These are phyloP conservation scores for Kryptopterus vitreolus DNA, from an alignment of 2,797 vertebrate genomes.

Conservation along the genomic window DNA sequence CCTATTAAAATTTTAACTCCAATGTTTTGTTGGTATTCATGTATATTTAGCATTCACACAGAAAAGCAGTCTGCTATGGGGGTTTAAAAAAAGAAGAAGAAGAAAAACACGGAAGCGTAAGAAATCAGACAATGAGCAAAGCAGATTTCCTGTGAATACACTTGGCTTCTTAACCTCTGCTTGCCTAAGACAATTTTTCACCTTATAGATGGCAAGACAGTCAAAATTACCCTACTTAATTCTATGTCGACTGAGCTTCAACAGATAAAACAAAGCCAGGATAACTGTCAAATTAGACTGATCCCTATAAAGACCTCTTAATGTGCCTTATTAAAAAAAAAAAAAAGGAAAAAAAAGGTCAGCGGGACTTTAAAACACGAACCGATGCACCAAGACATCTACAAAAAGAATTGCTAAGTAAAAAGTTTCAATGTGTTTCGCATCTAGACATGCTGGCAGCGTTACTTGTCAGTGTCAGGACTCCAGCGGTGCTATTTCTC, in stretches of 20 bases:
- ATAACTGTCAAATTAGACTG: constrained; percentile 25
- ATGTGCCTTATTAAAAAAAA: constrained; percentile 7
- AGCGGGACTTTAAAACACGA: neutral
- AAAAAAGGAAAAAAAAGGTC: neutral
- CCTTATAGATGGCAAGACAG: constrained; percentile 31
- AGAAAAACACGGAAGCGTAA: constrained; percentile 70
- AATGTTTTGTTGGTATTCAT: constrained; percentile 79
- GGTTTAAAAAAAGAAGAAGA: constrained; percentile 51
- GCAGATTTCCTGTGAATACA: constrained; percentile 72
- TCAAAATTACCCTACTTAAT: constrained; percentile 22
- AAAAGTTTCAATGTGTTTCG: neutral
- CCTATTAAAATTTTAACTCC: constrained; percentile 79
- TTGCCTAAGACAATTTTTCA: constrained; percentile 32
- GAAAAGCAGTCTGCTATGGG: constrained; percentile 66
- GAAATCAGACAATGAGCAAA: constrained; percentile 72
- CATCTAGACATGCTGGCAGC: neutral
- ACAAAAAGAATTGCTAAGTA: neutral
- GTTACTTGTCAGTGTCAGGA: neutral
- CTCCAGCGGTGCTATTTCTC: neutral
- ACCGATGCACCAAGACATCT: neutral
- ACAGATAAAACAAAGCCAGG: constrained; percentile 11
- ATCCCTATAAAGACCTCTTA: constrained; percentile 9
- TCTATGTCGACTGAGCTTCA: constrained; percentile 2
- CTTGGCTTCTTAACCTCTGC: constrained; percentile 73
- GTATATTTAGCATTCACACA: constrained; percentile 77